Conservation (phyloP, 2,797 vertebrate species). For the Sebastes iracundus region DNA sequence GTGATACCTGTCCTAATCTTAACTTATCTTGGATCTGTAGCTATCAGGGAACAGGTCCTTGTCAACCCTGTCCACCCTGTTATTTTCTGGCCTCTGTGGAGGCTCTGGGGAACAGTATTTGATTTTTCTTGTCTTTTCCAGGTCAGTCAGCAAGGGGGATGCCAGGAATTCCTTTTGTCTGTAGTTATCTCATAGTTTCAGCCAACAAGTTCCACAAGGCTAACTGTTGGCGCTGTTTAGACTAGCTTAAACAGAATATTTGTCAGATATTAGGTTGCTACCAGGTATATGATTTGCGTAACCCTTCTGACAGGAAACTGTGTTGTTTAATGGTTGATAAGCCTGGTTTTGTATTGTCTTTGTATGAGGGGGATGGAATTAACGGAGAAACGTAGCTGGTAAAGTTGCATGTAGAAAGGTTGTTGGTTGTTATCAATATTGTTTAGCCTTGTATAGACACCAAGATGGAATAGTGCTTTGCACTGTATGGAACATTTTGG, state of each 20-base stretch:
- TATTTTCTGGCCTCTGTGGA: slow-evolving; percentile 30
- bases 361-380: neutral
- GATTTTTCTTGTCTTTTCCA: slow-evolving; percentile 59
- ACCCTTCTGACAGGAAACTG: neutral
- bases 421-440: neutral
- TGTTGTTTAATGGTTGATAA: neutral
- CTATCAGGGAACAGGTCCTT: slow-evolving; percentile 22
- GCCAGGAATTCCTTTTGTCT: slow-evolving; percentile 67
- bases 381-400: neutral
- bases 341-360: neutral
- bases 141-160: slow-evolving; percentile 54
- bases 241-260: neutral
- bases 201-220: slow-evolving; percentile 38
- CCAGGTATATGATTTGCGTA: neutral
- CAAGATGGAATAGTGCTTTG: neutral
- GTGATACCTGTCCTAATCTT: slow-evolving; percentile 8
- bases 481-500: neutral
- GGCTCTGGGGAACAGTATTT: slow-evolving; percentile 37
- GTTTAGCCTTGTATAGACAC: neutral
- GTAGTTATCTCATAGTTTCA: slow-evolving; percentile 41
- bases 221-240: slow-evolving; percentile 42
- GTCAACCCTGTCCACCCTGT: slow-evolving; percentile 19
- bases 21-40: slow-evolving; percentile 8
- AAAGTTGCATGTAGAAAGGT: neutral
- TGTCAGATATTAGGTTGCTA: neutral